Base-by-base conservation (phyloP, 2,797 vertebrate genomes). In the Danio kyathit region DNA sequence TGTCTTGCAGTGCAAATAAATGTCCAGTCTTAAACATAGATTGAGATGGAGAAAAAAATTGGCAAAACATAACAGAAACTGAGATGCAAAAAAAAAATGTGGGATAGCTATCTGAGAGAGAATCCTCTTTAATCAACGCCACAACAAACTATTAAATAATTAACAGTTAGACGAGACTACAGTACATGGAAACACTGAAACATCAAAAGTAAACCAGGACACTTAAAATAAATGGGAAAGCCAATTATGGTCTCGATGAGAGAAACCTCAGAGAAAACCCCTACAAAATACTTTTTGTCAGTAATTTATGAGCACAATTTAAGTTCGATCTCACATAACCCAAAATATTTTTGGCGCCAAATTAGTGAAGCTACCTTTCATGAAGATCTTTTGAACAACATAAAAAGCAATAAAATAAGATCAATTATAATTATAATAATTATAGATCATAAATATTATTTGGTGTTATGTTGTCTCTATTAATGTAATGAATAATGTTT, bases 161-260 rank as follows among this genome's bases (percentile, higher is more conserved):
- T 40, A 17, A 51, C 57, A 2, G 63, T 13, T 38, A 71, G 12
- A 51, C 43, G 74, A 66, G 49, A 74, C 69, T 84, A 7, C 5
- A 52, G 49, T 12, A 88, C 66, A 88, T 86, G 87, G 59, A 85
- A 82, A 78, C 51, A 46, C 9, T n/a, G 43, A 43, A 21, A 85
- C 82, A 87, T 91, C 83, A 91, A 87, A 91, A 87, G 78, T 81
- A 79, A 16, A 79, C 57, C 14, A 14, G 19, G 11, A 48, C 80
- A 86, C 89, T 88, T 81, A 43, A 66, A 29, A 64, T 82, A 80
- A 88, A 54, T 78, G 56, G 85, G 14, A 69, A 57, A 61, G 74
- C 74, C 73, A 85, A 84, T 87, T 70, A 87, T 57, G 80, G 80
- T 72, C 76, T 40, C 72, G 84, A 86, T 88, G 86, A 88, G 77